phyloP scores from a whole-genome alignment of 2,113 vertebrate genomes.

The human region GRCh38 chr5:154339501-154340000 shows the following conservation, averaged over 20 bases:
- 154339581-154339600: slow-evolving; percentile 23
- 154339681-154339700: slow-evolving; percentile 46
- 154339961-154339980: neutral
- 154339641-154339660: slow-evolving; percentile 50
- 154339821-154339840: neutral
- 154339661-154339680: slow-evolving; percentile 57
- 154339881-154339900: neutral
- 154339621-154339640: slow-evolving; percentile 41
- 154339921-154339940: neutral
- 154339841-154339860: neutral
- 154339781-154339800: neutral
- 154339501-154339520: slow-evolving; percentile 25
- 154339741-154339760: neutral
- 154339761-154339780: slow-evolving; percentile 15
- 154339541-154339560: slow-evolving; percentile 57
- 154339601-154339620: slow-evolving; percentile 58
- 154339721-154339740: slow-evolving; percentile 5
- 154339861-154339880: neutral
- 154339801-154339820: neutral
- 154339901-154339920: neutral
- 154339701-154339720: slow-evolving; percentile 15
- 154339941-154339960: neutral
- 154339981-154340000: neutral
- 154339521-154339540: slow-evolving; percentile 54
- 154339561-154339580: neutral